These are phyloP conservation scores for Petrocephalus zakoni DNA, from an alignment of 2,113 vertebrate species.

Conservation along the genomic window DNA sequence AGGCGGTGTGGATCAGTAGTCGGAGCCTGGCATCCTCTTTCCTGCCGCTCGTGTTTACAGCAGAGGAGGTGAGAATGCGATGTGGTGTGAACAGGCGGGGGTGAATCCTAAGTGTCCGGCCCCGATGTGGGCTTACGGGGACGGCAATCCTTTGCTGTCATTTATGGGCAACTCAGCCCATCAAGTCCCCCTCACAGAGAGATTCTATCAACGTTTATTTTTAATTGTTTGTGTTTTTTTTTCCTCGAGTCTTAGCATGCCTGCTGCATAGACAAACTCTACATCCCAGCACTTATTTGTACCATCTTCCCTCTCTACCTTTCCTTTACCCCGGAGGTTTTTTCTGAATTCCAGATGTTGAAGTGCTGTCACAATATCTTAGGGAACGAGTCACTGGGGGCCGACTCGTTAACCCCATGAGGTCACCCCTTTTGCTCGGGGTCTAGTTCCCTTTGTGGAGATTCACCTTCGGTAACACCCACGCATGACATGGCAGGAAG, in stretches of 20 bases:
- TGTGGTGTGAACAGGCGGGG: not conserved
- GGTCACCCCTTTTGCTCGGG: not conserved
- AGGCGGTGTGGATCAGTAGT: not conserved
- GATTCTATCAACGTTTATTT: not conserved
- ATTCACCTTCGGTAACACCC: not conserved
- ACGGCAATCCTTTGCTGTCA: not conserved
- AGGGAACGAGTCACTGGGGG: not conserved
- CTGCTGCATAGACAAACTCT: not conserved
- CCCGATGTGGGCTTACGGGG: not conserved
- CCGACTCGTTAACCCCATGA: not conserved
- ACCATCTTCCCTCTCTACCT: not conserved
- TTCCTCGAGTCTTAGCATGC: not conserved
- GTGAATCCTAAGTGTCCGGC: not conserved
- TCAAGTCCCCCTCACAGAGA: not conserved
- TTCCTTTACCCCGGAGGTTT: not conserved
- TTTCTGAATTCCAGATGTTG: not conserved
- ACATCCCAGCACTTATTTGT: not conserved
- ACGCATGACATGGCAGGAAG: not conserved
- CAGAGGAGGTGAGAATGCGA: not conserved
- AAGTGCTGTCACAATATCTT: not conserved
- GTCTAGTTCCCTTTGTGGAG: not conserved
- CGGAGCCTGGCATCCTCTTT: not conserved
- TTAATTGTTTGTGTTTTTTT: not conserved
- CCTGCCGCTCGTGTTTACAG: not conserved
- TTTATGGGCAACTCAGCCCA: not conserved